These are phyloP conservation scores for Chaetodon trifasciatus DNA, from an alignment of 2,797 vertebrate genomes.

Conservation along the genomic window DNA sequence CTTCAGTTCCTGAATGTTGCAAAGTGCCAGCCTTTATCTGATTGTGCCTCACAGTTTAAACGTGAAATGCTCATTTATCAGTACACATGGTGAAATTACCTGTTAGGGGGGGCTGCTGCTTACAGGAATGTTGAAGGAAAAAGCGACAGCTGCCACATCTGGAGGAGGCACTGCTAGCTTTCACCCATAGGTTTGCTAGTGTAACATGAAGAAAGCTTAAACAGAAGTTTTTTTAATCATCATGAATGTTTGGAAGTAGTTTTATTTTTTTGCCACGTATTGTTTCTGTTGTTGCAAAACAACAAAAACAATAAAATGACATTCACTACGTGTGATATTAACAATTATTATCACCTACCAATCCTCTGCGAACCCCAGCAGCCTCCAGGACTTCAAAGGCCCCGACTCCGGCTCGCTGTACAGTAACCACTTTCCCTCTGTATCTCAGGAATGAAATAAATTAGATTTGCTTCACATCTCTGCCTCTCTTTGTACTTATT, in stretches of 20 bases:
- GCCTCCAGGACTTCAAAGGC: constrained; percentile 52
- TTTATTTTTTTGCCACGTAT: background rate
- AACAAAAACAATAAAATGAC: constrained; percentile 27
- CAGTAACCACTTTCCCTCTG: constrained; percentile 41
- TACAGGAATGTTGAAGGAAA: background rate
- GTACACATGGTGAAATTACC: background rate
- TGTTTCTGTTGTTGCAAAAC: background rate
- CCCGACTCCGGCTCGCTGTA: constrained; percentile 10
- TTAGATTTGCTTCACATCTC: constrained; percentile 64
- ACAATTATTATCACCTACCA: constrained; percentile 36
- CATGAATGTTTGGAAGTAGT: background rate
- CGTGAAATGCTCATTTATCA: constrained; percentile 15
- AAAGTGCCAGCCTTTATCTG: constrained; percentile 1
- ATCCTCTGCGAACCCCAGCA: constrained; percentile 34
- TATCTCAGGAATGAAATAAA: constrained; percentile 66
- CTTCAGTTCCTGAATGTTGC: background rate
- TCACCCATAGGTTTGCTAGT: background rate
- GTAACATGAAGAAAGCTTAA: background rate
- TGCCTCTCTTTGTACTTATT: constrained; percentile 65
- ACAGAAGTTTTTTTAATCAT: background rate
- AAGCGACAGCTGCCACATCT: background rate
- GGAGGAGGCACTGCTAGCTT: background rate
- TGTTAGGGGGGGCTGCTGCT: background rate
- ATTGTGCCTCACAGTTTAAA: constrained; percentile 3
- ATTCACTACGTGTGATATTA: constrained; percentile 43